A percentile compares a stretch with the other conserved stretches of the same genome.
phyloP scores from a whole-genome alignment of 1,140 invertebrate genomes.

The Heterodera carotae region DNA sequence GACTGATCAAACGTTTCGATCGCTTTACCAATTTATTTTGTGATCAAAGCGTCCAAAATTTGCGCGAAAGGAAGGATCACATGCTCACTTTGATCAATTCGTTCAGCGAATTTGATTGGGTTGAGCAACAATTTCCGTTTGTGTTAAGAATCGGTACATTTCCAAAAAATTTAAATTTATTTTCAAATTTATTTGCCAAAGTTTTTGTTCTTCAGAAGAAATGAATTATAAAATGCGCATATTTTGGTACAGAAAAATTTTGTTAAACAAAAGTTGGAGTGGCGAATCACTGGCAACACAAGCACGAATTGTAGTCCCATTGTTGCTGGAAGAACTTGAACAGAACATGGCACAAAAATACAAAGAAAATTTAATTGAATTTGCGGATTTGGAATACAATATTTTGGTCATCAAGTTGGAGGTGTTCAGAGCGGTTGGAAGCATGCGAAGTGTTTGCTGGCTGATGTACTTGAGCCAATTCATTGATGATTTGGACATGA shows the following conservation, averaged over 20 bases:
- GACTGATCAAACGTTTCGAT: not conserved
- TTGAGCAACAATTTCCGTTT: not conserved
- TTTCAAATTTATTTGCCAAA: not conserved
- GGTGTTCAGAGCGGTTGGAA: not conserved
- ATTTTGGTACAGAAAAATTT: not conserved
- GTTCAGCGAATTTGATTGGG: not conserved
- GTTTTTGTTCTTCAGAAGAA: not conserved
- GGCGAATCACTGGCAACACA: not conserved
- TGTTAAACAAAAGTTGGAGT: not conserved
- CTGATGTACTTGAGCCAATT: not conserved
- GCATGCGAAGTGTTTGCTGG: not conserved
- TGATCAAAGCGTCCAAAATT: not conserved
- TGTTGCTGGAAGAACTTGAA: not conserved
- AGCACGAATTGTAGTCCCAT: not conserved
- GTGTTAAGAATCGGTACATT: not conserved
- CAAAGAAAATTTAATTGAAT: not conserved
- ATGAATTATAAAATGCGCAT: not conserved
- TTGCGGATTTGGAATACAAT: not conserved
- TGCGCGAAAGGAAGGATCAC: not conserved
- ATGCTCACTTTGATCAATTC: not conserved
- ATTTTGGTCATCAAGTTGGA: not conserved
- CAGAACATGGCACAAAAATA: not conserved
- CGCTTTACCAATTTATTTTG: not conserved
- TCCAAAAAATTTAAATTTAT: not conserved
- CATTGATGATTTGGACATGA: not conserved